Percentiles rank a stretch among this genome's conserved stretches.
These are phyloP conservation scores for Leucophenga maculata DNA, from an alignment of 2,888 invertebrate genomes.

Conservation along the genomic window DNA sequence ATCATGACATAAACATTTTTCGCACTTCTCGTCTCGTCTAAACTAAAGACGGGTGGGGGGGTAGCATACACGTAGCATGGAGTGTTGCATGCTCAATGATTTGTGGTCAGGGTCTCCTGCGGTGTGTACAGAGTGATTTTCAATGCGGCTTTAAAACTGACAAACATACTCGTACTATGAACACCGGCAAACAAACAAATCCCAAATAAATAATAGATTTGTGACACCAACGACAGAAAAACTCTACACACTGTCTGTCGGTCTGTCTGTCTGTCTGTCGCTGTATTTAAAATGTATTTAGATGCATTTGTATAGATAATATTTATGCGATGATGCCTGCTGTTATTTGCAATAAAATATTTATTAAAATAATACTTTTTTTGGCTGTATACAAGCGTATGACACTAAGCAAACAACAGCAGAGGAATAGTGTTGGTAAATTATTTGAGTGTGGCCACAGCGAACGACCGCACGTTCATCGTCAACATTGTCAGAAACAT, in stretches of 20 bases:
- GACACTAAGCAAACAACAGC: neutral
- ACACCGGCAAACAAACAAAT: conserved; percentile 15
- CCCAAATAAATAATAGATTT: conserved; percentile 14
- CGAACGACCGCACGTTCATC: neutral
- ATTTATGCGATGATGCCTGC: neutral
- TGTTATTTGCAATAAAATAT: conserved; percentile 11
- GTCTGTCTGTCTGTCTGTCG: too few relatives aligned
- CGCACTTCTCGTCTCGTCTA: conserved; percentile 38
- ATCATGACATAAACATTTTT: conserved; percentile 52
- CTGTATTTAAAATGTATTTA: too few relatives aligned
- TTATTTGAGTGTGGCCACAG: neutral
- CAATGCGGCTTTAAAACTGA: neutral
- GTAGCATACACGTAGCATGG: neutral
- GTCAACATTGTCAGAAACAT: neutral
- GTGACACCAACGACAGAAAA: neutral
- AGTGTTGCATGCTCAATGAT: conserved; percentile 1
- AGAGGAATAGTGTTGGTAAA: too few relatives aligned
- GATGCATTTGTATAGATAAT: too few relatives aligned
- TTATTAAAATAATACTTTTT: conserved; percentile 12
- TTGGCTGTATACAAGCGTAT: neutral
- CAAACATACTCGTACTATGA: neutral
- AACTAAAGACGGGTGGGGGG: neutral
- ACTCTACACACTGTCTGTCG: too few relatives aligned
- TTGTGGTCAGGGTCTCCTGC: conserved; percentile 26
- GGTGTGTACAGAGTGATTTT: neutral